phyloP scores from a whole-genome alignment of 2,888 invertebrate species.

The Steromphala cineraria region DNA sequence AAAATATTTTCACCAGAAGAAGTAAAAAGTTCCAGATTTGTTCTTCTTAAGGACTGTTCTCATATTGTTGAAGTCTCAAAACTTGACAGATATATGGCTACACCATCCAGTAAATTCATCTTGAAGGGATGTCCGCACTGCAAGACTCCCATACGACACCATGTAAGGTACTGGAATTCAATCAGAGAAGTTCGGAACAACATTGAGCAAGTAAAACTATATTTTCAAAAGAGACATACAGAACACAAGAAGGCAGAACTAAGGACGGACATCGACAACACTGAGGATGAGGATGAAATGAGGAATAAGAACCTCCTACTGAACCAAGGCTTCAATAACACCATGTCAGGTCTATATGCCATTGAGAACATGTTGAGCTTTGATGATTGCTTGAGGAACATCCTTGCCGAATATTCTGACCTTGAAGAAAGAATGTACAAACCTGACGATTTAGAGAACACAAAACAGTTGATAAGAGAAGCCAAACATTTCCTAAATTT shows the following conservation, averaged over 20 bases:
- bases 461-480: background rate
- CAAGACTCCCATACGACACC: constrained; percentile 80
- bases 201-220: constrained; percentile 67
- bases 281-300: constrained; percentile 76
- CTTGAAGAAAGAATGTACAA: background rate
- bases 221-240: background rate
- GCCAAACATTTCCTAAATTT: background rate
- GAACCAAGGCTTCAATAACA: background rate
- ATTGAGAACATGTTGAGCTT: constrained; percentile 11
- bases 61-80: constrained; percentile 73
- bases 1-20: constrained; percentile 75
- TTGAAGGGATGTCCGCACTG: constrained; percentile 79
- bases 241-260: background rate
- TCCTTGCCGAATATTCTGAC: background rate
- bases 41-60: constrained; percentile 66
- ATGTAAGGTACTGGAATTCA: constrained; percentile 79
- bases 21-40: constrained; percentile 77
- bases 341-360: background rate
- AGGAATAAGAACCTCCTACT: background rate
- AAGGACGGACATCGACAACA: constrained; percentile 73
- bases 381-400: background rate
- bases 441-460: background rate
- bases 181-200: constrained; percentile 75
- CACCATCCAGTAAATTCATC: constrained; percentile 61
- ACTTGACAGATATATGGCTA: constrained; percentile 75